These are phyloP conservation scores for Cyanocitta stelleri DNA, from an alignment of 2,113 vertebrate species.

Conservation along the genomic window DNA sequence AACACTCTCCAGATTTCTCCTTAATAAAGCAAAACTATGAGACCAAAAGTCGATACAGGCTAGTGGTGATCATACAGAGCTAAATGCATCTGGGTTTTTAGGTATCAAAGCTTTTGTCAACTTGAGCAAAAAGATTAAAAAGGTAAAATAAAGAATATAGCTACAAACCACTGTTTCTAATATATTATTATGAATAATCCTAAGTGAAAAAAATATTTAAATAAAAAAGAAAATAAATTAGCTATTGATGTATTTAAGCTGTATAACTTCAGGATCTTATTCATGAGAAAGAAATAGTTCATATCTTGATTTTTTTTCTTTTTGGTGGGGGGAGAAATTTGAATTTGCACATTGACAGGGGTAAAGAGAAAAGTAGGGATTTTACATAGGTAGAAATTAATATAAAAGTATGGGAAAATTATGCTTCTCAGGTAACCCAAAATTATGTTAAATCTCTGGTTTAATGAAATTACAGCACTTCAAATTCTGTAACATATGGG, in stretches of 20 bases:
- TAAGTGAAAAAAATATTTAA: not conserved
- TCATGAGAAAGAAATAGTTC: not conserved
- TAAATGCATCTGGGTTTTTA: not conserved
- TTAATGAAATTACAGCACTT: not conserved
- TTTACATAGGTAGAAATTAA: not conserved
- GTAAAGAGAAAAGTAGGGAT: not conserved
- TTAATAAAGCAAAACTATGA: not conserved
- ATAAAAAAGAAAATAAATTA: not conserved
- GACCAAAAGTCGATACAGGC: not conserved
- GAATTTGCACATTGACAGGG: not conserved
- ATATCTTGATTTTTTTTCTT: not conserved
- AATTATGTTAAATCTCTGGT: not conserved
- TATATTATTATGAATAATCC: not conserved
- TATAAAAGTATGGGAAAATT: not conserved
- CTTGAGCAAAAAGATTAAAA: not conserved
- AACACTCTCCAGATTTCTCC: not conserved
- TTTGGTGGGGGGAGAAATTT: fast-evolving
- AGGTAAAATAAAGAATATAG: not conserved
- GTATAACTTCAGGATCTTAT: not conserved
- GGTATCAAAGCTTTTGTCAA: not conserved
- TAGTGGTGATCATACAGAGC: fast-evolving
- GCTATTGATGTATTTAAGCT: not conserved
- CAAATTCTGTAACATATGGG: not conserved
- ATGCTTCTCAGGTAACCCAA: not conserved
- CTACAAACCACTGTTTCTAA: not conserved